phyloP scores from a whole-genome alignment of 2,797 vertebrate genomes.

The Galaxias olidus region DNA sequence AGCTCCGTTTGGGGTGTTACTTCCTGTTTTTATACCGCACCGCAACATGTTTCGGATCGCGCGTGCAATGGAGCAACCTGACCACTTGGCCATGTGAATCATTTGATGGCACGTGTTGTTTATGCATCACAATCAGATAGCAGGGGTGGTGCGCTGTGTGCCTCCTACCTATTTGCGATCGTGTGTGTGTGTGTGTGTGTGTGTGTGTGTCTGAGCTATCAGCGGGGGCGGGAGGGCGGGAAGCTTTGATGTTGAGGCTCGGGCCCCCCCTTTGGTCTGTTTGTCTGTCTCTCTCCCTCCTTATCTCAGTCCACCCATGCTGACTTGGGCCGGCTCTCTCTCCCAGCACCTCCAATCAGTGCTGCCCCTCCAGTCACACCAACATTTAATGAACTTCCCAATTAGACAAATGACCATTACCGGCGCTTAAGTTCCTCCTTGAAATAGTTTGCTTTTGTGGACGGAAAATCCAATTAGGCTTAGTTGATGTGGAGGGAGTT shows the following conservation, averaged over 20 bases:
- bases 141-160: too few species aligned
- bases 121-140: too few species aligned
- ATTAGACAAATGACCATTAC: slow-evolving; percentile 44
- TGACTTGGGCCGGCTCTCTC: slow-evolving; percentile 3
- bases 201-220: slow-evolving; percentile 28
- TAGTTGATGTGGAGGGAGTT: slow-evolving; percentile 25
- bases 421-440: slow-evolving; percentile 31
- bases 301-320: background rate
- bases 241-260: background rate
- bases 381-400: slow-evolving; percentile 48
- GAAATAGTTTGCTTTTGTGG: slow-evolving; percentile 35
- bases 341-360: slow-evolving; percentile 15
- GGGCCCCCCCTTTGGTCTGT: background rate
- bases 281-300: background rate
- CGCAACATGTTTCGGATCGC: too few species aligned
- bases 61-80: too few species aligned
- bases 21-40: too few species aligned
- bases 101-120: too few species aligned
- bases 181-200: slow-evolving; percentile 16
- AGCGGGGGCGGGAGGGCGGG: too few species aligned
- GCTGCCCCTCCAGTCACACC: slow-evolving; percentile 28
- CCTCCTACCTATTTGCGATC: background rate
- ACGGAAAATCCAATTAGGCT: slow-evolving; percentile 42
- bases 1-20: too few species aligned
- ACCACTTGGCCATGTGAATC: too few species aligned